These are phyloP conservation scores for Leptodactylus fuscus DNA, from an alignment of 2,113 vertebrate genomes.

Conservation along the genomic window DNA sequence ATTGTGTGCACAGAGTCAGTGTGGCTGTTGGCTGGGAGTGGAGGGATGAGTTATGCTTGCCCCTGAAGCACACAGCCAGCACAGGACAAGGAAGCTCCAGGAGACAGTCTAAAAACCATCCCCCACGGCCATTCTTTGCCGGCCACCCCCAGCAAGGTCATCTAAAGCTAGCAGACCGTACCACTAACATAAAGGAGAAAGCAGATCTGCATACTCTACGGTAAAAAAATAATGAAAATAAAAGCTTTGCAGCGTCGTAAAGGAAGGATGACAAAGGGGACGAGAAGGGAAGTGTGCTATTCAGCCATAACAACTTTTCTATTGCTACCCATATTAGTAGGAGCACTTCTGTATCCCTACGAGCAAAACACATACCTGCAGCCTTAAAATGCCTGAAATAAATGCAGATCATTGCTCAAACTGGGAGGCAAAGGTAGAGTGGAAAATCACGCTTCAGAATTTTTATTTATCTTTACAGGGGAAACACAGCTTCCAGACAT, in stretches of 20 bases:
- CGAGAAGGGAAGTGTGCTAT: not conserved
- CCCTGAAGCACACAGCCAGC: slow-evolving; percentile 53
- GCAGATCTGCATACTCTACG: slow-evolving; percentile 5
- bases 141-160: slow-evolving; percentile 60
- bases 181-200: slow-evolving; percentile 33
- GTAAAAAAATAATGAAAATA: not conserved
- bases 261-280: not conserved
- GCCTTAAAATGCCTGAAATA: slow-evolving; percentile 27
- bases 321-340: not conserved
- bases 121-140: slow-evolving; percentile 53
- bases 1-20: slow-evolving; percentile 56
- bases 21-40: slow-evolving; percentile 57
- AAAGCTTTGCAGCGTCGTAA: not conserved
- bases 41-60: slow-evolving; percentile 56
- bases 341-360: not conserved
- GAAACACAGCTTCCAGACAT: slow-evolving; percentile 47
- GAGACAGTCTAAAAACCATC: slow-evolving; percentile 54
- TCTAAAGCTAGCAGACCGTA: slow-evolving; percentile 52
- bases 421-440: slow-evolving; percentile 7
- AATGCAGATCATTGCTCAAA: slow-evolving; percentile 9
- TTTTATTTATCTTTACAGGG: slow-evolving; percentile 49
- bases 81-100: slow-evolving; percentile 57
- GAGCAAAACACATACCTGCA: slow-evolving; percentile 33
- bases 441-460: slow-evolving; percentile 37
- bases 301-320: slow-evolving; percentile 23